Conservation (phyloP, 2,888 invertebrate genomes). For the Marasmarcha lunaedactyla region DNA sequence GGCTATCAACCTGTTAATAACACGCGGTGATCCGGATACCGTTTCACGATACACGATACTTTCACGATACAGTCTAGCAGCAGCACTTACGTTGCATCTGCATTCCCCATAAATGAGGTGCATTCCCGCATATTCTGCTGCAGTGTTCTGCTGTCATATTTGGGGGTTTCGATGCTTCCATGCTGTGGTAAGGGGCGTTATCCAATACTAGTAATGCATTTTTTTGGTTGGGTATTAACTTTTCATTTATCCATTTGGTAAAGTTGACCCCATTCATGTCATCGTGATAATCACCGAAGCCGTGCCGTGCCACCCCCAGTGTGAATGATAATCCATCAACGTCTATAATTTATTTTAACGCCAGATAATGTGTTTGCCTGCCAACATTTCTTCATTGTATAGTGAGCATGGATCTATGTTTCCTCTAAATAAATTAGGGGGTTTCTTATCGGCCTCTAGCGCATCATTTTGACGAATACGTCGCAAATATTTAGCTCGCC, state of each 20-base stretch:
- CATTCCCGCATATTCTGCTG: too few relatives aligned
- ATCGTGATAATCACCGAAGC: not conserved
- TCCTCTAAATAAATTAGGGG: not conserved
- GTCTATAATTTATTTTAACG: not conserved
- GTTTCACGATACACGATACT: too few relatives aligned
- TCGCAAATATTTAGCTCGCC: too few relatives aligned
- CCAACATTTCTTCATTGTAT: too few relatives aligned
- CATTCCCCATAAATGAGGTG: too few relatives aligned
- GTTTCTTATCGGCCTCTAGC: not conserved
- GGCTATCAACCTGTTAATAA: too few relatives aligned
- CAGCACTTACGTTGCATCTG: too few relatives aligned
- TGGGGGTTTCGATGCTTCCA: not conserved
- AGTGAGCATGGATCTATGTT: not conserved
- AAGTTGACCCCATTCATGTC: not conserved
- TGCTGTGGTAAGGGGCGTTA: not conserved
- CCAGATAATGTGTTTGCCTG: too few relatives aligned
- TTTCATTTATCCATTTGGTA: too few relatives aligned
- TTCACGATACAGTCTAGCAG: too few relatives aligned
- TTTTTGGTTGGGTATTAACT: not conserved
- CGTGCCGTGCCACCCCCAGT: not conserved
- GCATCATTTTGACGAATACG: not conserved
- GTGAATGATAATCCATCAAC: not conserved
- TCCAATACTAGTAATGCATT: not conserved
- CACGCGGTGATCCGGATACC: too few relatives aligned
- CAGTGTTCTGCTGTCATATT: not conserved